Evolutionary conservation across 1,140 invertebrate genomes (phyloP).

Genomic region (Heliconius congener): DNA sequence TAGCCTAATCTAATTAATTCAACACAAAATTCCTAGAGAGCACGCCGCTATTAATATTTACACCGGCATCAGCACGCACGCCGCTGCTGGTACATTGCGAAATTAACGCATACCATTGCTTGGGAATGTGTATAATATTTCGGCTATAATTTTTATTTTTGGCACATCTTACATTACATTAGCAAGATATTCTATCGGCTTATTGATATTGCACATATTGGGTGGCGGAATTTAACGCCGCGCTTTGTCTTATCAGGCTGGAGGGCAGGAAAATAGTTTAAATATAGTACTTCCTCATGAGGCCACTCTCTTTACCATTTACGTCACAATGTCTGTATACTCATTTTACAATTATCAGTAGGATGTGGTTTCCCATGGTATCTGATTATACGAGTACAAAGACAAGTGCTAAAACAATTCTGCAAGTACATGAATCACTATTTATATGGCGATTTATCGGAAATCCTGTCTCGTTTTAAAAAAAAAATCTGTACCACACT

Average conservation of each 20-base stretch:
- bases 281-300: no score
- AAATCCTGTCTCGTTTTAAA: no score
- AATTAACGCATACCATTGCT: constrained; percentile 30
- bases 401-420: no score
- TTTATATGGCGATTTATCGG: no score
- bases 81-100: constrained; percentile 21
- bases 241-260: no score
- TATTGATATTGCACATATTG: no score
- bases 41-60: constrained; percentile 46
- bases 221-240: background rate
- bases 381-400: background rate
- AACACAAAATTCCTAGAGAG: constrained; percentile 45
- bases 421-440: no score
- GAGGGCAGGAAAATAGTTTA: no score
- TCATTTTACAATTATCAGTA: background rate
- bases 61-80: constrained; percentile 32
- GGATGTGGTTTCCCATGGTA: background rate
- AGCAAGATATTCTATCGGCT: no score
- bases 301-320: no score
- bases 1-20: constrained; percentile 43
- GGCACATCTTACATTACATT: background rate
- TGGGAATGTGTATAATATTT: constrained; percentile 10
- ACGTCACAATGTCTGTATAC: no score
- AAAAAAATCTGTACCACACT: no score
- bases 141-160: background rate